A percentile compares a stretch with the other conserved stretches of the same genome.
phyloP scores from a whole-genome alignment of 37 sponge, comb jelly and placozoan genomes.

The Cladorhizidae sp. region DNA sequence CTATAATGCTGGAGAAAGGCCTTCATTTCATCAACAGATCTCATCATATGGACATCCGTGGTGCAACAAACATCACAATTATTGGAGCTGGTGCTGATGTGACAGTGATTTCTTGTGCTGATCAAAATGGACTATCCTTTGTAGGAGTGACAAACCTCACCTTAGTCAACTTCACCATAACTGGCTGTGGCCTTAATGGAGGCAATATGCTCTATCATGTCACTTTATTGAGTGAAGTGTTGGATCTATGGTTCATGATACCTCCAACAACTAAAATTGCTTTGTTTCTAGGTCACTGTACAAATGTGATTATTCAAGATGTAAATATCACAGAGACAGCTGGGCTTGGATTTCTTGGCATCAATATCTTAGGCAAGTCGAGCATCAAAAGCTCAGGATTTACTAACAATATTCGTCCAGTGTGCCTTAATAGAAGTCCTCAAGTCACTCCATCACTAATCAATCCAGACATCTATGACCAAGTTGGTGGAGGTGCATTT shows the following conservation, averaged over 20 bases:
- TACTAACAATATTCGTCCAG: constrained; percentile 6
- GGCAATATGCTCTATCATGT: neutral
- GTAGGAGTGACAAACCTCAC: constrained; percentile 10
- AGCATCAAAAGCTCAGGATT: constrained; percentile 1
- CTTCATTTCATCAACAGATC: neutral
- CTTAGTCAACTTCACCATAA: constrained; percentile 12
- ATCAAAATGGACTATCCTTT: constrained; percentile 31
- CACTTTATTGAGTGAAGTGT: neutral
- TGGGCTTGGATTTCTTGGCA: constrained; percentile 45
- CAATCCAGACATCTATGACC: neutral
- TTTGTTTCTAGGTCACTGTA: neutral
- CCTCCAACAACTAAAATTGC: neutral
- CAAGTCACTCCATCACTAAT: neutral
- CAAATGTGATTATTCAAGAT: constrained; percentile 9
- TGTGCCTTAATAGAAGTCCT: neutral
- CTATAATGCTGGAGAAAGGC: constrained; percentile 18
- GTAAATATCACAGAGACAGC: constrained; percentile 13
- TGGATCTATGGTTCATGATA: constrained; percentile 1
- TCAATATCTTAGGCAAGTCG: constrained; percentile 36
- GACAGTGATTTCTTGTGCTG: constrained; percentile 26
- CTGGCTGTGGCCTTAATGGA: constrained; percentile 36
- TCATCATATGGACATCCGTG: neutral
- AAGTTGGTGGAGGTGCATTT: constrained; percentile 38
- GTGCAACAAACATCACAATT: constrained; percentile 11
- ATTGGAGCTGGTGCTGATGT: constrained; percentile 2